A percentile compares a stretch with the other conserved stretches of the same genome.
These are phyloP conservation scores for Strix uralensis DNA, from an alignment of 2,113 vertebrate genomes.

Conservation along the genomic window DNA sequence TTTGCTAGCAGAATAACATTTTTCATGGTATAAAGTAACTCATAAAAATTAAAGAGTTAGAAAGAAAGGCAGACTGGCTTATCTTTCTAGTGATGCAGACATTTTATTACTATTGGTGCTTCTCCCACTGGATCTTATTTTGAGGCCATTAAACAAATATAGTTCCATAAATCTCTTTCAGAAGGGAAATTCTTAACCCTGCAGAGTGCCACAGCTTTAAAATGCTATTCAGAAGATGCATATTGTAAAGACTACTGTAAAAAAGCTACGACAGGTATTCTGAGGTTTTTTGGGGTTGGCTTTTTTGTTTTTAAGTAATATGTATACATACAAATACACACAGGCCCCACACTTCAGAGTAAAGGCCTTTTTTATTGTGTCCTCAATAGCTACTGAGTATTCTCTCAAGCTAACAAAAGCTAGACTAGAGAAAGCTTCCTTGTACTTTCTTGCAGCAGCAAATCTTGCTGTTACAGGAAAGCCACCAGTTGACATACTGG, in stretches of 20 bases:
- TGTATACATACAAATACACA: not conserved
- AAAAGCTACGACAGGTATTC: not conserved
- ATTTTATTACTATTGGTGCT: not conserved
- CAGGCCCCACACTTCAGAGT: not conserved
- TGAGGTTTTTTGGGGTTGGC: not conserved
- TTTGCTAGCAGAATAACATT: not conserved
- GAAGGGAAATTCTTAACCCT: constrained; percentile 1
- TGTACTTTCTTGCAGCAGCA: not conserved
- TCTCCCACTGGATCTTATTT: constrained; percentile 12
- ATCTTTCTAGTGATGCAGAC: not conserved
- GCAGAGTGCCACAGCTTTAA: not conserved
- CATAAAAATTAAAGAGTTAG: constrained; percentile 20
- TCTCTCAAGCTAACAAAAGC: not conserved
- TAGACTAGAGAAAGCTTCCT: not conserved
- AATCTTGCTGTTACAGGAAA: not conserved
- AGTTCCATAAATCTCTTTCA: constrained; percentile 4
- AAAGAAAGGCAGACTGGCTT: constrained; percentile 1
- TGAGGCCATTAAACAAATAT: constrained; percentile 18
- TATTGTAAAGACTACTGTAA: not conserved
- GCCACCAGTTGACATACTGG: not conserved
- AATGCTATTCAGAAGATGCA: not conserved
- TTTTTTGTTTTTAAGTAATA: not conserved
- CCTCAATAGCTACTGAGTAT: not conserved
- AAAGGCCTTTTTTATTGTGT: not conserved
- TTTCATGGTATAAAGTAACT: constrained; percentile 10